Evolutionary conservation across 2,888 invertebrate species (phyloP), one percentile per base, ranked within the genome.

Genomic region (Caenorhabditis sp.): DNA sequence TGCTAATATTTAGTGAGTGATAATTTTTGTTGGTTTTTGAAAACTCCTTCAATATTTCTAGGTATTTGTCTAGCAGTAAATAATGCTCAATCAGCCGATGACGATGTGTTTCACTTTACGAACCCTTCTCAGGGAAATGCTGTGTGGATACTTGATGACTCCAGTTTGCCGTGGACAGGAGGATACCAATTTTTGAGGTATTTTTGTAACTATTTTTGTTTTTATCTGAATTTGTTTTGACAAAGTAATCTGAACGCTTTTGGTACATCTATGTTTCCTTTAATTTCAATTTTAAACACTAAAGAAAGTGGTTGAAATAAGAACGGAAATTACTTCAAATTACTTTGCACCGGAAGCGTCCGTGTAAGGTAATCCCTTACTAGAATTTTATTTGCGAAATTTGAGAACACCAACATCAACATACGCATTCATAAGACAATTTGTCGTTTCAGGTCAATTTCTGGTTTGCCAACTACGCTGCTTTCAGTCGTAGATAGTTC

Each of bases 181-280:
- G 87, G 87, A 28, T 89, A 85, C 72, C 82, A 87, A 55, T 89
- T 86, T 82, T 77, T 89, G 50, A 84, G 87, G 88, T 89, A 28
- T 28, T n/a, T n/a, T n/a, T n/a, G n/a, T n/a, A n/a, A n/a, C n/a
- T n/a, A n/a, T n/a, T n/a, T n/a, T n/a, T n/a, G n/a, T n/a, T n/a
- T n/a, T n/a, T n/a, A n/a, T n/a, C n/a, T n/a, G n/a, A n/a, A n/a
- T n/a, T n/a, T n/a, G n/a, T n/a, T n/a, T n/a, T n/a, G n/a, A n/a
- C n/a, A n/a, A n/a, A n/a, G n/a, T n/a, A n/a, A n/a, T n/a, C n/a
- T n/a, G n/a, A n/a, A n/a, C n/a, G n/a, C n/a, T n/a, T n/a, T n/a
- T n/a, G n/a, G n/a, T n/a, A n/a, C n/a, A n/a, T n/a, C n/a, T n/a
- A n/a, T n/a, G n/a, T n/a, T n/a, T n/a, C n/a, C n/a, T n/a, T n/a